A percentile compares a stretch with the other conserved stretches of the same genome.
phyloP scores from a whole-genome alignment of 2,797 vertebrate species.

The Phataginus tricuspis region DNA sequence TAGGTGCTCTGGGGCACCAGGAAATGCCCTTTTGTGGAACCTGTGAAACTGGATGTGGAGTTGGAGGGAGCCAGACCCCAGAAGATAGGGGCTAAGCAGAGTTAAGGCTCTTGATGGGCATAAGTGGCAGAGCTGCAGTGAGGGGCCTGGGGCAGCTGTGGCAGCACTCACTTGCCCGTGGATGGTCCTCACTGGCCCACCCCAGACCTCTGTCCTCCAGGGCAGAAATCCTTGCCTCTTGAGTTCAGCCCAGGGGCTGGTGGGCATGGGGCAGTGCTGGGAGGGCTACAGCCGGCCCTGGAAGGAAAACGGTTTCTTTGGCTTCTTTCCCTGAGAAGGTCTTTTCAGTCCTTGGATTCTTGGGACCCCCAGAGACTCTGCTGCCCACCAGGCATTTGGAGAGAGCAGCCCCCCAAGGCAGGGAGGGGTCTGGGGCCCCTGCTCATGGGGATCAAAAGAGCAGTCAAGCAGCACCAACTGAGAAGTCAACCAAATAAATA shows the following conservation, averaged over 20 bases:
- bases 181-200: fast-evolving
- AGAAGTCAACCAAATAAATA: not conserved
- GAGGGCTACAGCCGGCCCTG: not conserved
- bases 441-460: not conserved
- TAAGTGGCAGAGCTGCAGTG: not conserved
- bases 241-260: not conserved
- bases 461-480: not conserved
- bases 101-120: not conserved
- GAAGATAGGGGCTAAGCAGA: not conserved
- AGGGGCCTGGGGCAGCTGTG: not conserved
- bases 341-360: not conserved
- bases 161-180: fast-evolving
- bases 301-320: not conserved
- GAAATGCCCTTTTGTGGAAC: not conserved
- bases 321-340: not conserved
- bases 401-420: not conserved
- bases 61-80: not conserved
- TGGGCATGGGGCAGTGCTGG: too few species aligned
- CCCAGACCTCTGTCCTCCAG: not conserved
- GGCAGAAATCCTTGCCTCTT: not conserved
- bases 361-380: not conserved
- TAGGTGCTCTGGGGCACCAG: not conserved
- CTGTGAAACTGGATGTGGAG: not conserved
- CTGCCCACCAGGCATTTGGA: not conserved
- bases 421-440: not conserved